phyloP scores from a whole-genome alignment of 1,140 invertebrate species.

The Plodia interpunctella region DNA sequence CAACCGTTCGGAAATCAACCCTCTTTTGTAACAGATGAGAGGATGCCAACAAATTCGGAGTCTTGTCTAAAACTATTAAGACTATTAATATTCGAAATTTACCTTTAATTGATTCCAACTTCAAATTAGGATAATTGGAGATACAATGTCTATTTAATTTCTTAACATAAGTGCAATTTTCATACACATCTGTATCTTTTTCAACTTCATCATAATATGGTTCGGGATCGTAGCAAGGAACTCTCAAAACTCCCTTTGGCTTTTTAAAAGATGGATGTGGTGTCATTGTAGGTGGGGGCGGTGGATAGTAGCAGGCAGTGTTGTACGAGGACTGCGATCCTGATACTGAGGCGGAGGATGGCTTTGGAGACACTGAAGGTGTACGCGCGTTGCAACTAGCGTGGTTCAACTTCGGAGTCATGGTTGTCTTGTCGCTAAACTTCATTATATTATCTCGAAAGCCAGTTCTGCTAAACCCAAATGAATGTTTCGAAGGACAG shows the following conservation, averaged over 20 bases:
- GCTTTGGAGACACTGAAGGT: constrained; percentile 14
- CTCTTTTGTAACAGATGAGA: too few species aligned
- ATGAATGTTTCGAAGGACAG: constrained; percentile 18
- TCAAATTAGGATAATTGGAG: background rate
- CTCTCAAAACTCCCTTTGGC: background rate
- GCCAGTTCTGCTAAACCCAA: background rate
- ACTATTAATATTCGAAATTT: constrained; percentile 26
- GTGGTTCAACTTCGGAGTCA: constrained; percentile 43
- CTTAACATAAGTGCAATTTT: constrained; percentile 5
- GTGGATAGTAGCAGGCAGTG: background rate
- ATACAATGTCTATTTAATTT: background rate
- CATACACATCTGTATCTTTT: constrained; percentile 22
- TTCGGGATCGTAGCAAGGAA: background rate
- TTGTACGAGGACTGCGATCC: constrained; percentile 16
- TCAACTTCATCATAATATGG: constrained; percentile 27
- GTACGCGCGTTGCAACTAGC: constrained; percentile 25
- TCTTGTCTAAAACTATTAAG: too few species aligned
- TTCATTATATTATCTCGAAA: constrained; percentile 46
- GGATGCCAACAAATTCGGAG: too few species aligned
- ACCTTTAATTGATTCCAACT: constrained; percentile 16
- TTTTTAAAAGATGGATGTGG: constrained; percentile 29
- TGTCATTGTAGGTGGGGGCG: constrained; percentile 2
- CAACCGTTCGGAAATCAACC: too few species aligned
- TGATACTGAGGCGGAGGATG: constrained; percentile 23
- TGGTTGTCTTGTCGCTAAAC: constrained; percentile 45